Evolutionary conservation across 2,113 vertebrate genomes (phyloP), one percentile per base, ranked within the genome.

Genomic region (Eulacestoma nigropectus): DNA sequence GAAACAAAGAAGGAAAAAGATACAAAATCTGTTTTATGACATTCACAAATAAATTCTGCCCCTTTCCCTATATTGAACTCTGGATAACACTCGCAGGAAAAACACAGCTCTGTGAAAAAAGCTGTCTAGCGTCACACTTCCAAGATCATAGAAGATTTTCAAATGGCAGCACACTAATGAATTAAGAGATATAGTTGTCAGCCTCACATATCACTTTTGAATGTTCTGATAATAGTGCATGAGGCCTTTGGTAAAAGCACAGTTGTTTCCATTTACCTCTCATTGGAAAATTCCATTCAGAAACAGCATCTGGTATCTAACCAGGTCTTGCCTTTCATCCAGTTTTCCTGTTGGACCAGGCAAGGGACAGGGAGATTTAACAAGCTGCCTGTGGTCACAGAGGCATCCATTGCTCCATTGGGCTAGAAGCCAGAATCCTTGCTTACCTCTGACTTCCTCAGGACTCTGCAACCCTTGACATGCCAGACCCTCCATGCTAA

Each of bases 241-340:
- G 1, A 56, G 37, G 25, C 37, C 35, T 88, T 80, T 75, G 5
- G 10, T 79, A 59, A 88, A 81, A 76, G 50, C 37, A 63, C 2
- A 6, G 49, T 81, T 89, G 32, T 69, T 85, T 84, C 47, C 78
- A 52, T 87, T 92, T 92, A 64, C 52, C 23, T 89, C 77, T 62
- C 17, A n/a, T 80, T 73, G 87, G 63, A 96, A 95, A 91, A 89
- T 67, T 86, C 79, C 62, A 56, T 85, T 85, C 60, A 75, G 67
- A 78, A 65, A 69, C 30, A 95, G 64, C 46, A 87, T 93, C 74
- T 95, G 80, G 37, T 92, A 63, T 85, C 67, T 87, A 92, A 93
- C 32, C 22, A 96, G 65, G 41, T 78, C 46, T 87, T 86, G 70
- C 75, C 62, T 92, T 75, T 72, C 87, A 85, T 89, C 46, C 83